These are phyloP conservation scores for Gorilla gorilla DNA, from an alignment of 2,113 vertebrate genomes.

Conservation along the genomic window DNA sequence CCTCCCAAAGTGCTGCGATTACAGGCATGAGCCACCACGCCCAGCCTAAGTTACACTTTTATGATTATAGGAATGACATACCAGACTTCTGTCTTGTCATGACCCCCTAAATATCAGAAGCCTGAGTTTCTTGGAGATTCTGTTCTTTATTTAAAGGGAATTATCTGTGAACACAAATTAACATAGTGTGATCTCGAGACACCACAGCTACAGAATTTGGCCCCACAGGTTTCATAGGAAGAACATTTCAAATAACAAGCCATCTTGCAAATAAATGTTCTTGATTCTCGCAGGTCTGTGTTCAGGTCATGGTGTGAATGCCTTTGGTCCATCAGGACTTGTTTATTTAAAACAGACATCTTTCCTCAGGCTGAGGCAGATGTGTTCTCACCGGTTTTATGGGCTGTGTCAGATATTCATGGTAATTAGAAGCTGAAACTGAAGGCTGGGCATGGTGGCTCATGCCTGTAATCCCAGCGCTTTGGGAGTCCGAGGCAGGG, in stretches of 20 bases:
- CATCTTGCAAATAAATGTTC: not conserved
- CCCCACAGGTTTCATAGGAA: not conserved
- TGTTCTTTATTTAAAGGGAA: not conserved
- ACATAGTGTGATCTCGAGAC: not conserved
- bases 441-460: not conserved
- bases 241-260: not conserved
- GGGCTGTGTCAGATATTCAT: not conserved
- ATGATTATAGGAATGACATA: not conserved
- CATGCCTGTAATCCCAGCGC: too few relatives aligned
- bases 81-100: not conserved
- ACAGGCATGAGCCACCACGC: too few relatives aligned
- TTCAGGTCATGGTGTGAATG: not conserved
- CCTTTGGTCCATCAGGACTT: not conserved
- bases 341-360: not conserved
- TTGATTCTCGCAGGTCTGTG: not conserved
- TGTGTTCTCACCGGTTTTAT: not conserved
- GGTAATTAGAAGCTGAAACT: not conserved
- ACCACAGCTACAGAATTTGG: not conserved
- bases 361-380: not conserved
- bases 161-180: not conserved
- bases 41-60: not conserved
- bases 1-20: too few relatives aligned
- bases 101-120: not conserved
- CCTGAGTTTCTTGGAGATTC: not conserved
- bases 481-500: too few relatives aligned